Evolutionary conservation across 2,888 invertebrate genomes (phyloP), one percentile per base, ranked within the genome.

Genomic region (Uropetala carovei): DNA sequence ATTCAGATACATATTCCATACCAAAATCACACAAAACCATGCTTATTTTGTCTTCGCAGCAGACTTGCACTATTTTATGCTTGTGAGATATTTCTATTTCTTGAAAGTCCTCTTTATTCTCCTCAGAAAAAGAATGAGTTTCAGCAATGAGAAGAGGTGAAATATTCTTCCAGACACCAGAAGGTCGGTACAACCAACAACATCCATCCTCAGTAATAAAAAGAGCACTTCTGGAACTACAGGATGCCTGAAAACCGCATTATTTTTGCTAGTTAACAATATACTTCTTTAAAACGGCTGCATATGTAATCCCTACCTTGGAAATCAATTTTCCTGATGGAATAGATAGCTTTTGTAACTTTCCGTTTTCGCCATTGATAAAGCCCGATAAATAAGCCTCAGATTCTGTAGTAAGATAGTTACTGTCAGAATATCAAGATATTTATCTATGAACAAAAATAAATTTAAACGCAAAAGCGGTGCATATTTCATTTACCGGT

Each of bases 31-130:
- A 95, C 64, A 96, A 93, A 10, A 95, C 96, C 7, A 96, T 94
- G 93, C 94, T 95, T 57, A 96, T 95, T 92, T 95, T 95, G 30
- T 94, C 94, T 13, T 96, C 96, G 93, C 95, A 95, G 75, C 95
- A 95, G 92, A 96, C 95, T 93, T 95, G 95, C 30, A 94, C 94
- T 56, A 96, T 94, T 11, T 85, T 81, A 30, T 92, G 92, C 22
- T 10, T 81, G 9, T 75, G 30, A 56, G 59, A 68, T 30, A 4
- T 27, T 14, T 82, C 93, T 93, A 43, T 22, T 18, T 59, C 60
- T 3, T 91, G 60, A 7, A 92, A 92, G 91, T 92, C 92, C 59
- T 91, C 64, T 43, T 43, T 5, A 43, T 43, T 43, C 43, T 43
- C 43, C 43, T 22, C 75, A 75, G 27, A 60, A 43, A 43, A 30